These are phyloP conservation scores for Drosophila histrio DNA, from an alignment of 2,888 invertebrate genomes.

Conservation along the genomic window DNA sequence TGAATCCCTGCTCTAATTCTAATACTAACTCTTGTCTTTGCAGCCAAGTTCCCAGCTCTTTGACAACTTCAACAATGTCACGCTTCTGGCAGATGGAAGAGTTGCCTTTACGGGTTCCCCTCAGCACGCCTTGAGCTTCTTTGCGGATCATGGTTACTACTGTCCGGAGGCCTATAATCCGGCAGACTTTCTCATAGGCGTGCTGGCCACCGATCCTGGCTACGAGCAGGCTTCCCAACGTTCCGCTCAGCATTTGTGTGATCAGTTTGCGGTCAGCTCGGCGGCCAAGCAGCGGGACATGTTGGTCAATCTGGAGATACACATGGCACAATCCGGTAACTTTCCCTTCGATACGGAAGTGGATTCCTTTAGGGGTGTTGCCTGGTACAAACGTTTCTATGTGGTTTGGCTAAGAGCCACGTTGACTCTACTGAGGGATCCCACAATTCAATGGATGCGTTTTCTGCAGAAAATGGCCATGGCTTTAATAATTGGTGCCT, in stretches of 20 bases:
- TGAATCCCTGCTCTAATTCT: not conserved
- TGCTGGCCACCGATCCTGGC: slow-evolving; percentile 91
- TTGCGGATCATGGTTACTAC: slow-evolving; percentile 90
- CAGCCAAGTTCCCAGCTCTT: slow-evolving; percentile 95
- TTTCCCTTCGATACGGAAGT: slow-evolving; percentile 82
- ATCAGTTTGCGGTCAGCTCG: slow-evolving; percentile 91
- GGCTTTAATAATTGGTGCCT: slow-evolving; percentile 92
- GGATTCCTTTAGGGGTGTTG: slow-evolving; percentile 85
- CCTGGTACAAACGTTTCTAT: slow-evolving; percentile 89
- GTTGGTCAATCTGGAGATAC: slow-evolving; percentile 89
- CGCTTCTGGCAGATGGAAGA: slow-evolving; percentile 94
- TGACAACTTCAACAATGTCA: slow-evolving; percentile 91
- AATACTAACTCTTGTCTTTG: slow-evolving; percentile 23
- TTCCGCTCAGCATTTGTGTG: slow-evolving; percentile 90
- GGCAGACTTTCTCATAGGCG: slow-evolving; percentile 94
- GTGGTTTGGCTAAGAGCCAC: slow-evolving; percentile 91
- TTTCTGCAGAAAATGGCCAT: slow-evolving; percentile 92
- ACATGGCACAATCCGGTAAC: slow-evolving; percentile 86
- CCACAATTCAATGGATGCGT: slow-evolving; percentile 90
- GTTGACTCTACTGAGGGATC: slow-evolving; percentile 91
- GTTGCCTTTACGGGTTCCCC: slow-evolving; percentile 93
- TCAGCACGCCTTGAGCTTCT: slow-evolving; percentile 87
- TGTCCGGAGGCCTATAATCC: slow-evolving; percentile 94
- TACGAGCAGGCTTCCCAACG: slow-evolving; percentile 89
- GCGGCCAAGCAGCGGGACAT: slow-evolving; percentile 91